phyloP scores from a whole-genome alignment of 2,113 vertebrate genomes.

The Grantiella picta region DNA sequence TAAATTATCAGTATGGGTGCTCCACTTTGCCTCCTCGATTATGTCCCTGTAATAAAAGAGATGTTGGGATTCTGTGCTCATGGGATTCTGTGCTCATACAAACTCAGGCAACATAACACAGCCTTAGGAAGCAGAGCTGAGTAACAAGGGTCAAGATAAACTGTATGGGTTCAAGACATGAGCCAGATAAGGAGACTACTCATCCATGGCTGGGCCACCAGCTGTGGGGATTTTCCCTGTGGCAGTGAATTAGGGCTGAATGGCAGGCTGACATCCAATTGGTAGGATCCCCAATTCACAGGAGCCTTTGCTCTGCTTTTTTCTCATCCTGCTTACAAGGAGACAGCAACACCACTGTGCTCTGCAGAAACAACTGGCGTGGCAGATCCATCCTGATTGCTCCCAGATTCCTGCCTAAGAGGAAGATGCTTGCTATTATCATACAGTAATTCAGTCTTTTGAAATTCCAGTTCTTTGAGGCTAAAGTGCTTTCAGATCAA shows the following conservation, averaged over 20 bases:
- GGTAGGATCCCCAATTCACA: accelerated
- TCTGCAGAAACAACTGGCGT: background rate
- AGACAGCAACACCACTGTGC: background rate
- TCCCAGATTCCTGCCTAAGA: background rate
- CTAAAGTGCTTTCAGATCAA: background rate
- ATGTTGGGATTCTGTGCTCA: background rate
- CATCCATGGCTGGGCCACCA: background rate
- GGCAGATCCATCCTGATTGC: background rate
- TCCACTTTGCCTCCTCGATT: background rate
- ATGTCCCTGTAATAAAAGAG: background rate
- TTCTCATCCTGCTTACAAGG: background rate
- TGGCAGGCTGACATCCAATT: accelerated
- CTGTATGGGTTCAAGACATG: background rate
- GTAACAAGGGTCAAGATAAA: background rate
- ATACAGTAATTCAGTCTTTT: background rate
- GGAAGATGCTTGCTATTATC: background rate
- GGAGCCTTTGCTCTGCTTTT: background rate
- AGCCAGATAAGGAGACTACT: background rate
- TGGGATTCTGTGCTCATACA: background rate
- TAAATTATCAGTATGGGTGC: background rate
- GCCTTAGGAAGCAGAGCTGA: background rate
- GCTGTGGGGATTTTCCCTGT: background rate
- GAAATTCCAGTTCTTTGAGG: background rate
- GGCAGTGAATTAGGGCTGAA: background rate
- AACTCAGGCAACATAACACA: accelerated